Evolutionary conservation across 2,797 vertebrate species (phyloP), one percentile per base, ranked within the genome.

Genomic region (Brotula barbata): DNA sequence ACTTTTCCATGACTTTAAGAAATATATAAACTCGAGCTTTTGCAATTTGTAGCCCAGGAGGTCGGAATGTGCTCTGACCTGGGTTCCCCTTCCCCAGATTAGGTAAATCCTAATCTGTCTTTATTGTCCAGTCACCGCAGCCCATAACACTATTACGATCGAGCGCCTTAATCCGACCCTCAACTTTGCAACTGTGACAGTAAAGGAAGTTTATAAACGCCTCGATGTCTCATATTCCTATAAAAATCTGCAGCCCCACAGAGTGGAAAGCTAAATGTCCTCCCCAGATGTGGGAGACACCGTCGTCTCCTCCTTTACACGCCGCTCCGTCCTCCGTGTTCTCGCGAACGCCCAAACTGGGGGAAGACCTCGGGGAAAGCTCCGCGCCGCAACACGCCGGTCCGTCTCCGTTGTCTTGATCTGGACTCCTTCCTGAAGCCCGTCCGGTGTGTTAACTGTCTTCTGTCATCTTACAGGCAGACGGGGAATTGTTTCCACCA

Each of bases 281-380:
- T 85, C 71, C 44, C 77, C 85, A 89, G 80, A 90, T 86, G 82
- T 84, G 47, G 17, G 50, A 58, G 55, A 67, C 57, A 36, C 44
- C 42, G 33, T 40, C 10, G 19, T 11, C 44, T 42, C 19, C 25
- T 28, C 25, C n/a, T 33, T 46, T 7, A 9, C 54, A 7, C 4
- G 21, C 2, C 14, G 40, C 21, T 58, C 55, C 52, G 28, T 43
- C 5, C 9, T 40, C 14, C 14, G 16, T 43, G 15, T 39, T 58
- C 10, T 20, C 65, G 64, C 75, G 17, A 71, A 48, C 58, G 25
- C 25, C 25, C 25, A 28, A 28, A 40, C 68, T 69, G 67, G 46
- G 60, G 63, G 52, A 60, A 41, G 55, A 70, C 73, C 64, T n/a
- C n/a, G n/a, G 59, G 33, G 55, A 37, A 77, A 65, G 74, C 75